phyloP scores from a whole-genome alignment of 92 coral and sea anemone genomes.

The Palythoa grandis region DNA sequence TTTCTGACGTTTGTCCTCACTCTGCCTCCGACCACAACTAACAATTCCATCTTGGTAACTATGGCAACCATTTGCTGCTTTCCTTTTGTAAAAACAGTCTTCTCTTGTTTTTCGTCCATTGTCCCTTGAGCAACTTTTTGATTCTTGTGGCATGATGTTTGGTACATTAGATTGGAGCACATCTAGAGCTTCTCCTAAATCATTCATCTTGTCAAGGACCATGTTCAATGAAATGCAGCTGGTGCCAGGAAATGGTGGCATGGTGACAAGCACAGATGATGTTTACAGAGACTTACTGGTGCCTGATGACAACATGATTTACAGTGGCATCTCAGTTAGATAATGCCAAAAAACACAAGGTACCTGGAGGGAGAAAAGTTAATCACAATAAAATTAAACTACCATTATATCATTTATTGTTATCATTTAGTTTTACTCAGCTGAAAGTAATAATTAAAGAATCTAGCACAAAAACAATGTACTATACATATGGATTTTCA shows the following conservation, averaged over 20 bases:
- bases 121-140: not conserved
- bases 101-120: not conserved
- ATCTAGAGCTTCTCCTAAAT: not conserved
- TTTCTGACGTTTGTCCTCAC: slow-evolving; percentile 25
- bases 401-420: too few species aligned
- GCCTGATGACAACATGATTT: not conserved
- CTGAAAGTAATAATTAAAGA: too few species aligned
- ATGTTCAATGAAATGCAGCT: not conserved
- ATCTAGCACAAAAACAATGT: too few species aligned
- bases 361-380: not conserved
- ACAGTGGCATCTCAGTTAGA: not conserved
- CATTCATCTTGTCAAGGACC: not conserved
- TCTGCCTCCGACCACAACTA: slow-evolving; percentile 28
- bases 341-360: not conserved
- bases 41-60: slow-evolving; percentile 33
- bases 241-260: slow-evolving; percentile 29
- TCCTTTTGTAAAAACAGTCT: not conserved
- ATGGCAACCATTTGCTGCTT: not conserved
- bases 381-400: not conserved
- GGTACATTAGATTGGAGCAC: not conserved
- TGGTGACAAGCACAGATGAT: not conserved
- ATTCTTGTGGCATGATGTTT: not conserved
- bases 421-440: too few species aligned
- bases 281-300: not conserved
- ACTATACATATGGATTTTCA: too few species aligned